A percentile compares a stretch with the other conserved stretches of the same genome.
These are phyloP conservation scores for Mormoops blainvillei DNA, from an alignment of 2,113 vertebrate genomes.

Conservation along the genomic window DNA sequence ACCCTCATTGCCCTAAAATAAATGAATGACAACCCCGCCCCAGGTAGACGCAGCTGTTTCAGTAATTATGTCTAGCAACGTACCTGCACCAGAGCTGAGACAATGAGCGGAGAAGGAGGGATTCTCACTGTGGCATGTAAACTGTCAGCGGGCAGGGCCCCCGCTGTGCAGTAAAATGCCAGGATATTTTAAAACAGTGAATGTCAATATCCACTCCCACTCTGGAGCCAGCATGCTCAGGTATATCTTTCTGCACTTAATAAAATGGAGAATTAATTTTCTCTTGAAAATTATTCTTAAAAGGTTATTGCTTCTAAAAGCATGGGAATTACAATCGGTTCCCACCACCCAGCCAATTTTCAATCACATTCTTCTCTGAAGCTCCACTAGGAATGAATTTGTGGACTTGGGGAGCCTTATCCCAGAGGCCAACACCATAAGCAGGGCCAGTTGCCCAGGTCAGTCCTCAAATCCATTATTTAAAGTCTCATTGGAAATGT, in stretches of 20 bases:
- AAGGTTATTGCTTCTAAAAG: background rate
- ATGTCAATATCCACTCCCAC: background rate
- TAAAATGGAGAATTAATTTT: background rate
- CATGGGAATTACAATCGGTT: background rate
- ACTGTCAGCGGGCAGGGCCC: background rate
- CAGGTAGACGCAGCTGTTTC: background rate
- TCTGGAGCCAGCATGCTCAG: background rate
- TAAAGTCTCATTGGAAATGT: background rate
- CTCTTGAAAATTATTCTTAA: background rate
- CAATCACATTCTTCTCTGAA: background rate
- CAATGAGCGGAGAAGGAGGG: background rate
- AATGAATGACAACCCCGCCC: background rate
- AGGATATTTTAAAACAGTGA: background rate
- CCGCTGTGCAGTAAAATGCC: background rate
- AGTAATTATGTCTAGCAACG: background rate
- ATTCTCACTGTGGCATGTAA: background rate
- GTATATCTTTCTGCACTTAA: background rate
- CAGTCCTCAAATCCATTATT: background rate
- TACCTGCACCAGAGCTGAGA: slow-evolving; percentile 11
- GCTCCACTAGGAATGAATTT: background rate
- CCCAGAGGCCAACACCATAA: background rate
- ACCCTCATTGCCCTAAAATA: slow-evolving; percentile 19
- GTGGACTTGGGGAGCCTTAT: background rate
- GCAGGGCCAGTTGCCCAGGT: background rate
- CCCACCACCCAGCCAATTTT: background rate